These are phyloP conservation scores for Urocynchramus pylzowi DNA, from an alignment of 2,113 vertebrate species.

Conservation along the genomic window DNA sequence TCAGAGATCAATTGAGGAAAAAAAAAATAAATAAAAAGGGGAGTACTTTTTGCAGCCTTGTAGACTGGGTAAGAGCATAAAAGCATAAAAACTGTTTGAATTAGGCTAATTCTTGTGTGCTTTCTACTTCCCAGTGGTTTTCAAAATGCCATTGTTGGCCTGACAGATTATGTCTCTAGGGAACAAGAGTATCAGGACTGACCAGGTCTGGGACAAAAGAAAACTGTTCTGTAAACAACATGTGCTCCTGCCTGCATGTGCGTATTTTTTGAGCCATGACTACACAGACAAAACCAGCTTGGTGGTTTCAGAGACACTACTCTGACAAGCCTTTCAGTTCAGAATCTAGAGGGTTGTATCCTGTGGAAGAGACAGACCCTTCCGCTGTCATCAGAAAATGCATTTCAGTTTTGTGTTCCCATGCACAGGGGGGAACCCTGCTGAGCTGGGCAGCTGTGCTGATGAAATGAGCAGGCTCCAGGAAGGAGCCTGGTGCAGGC, in stretches of 20 bases:
- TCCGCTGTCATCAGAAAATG: not conserved
- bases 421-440: not conserved
- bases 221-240: not conserved
- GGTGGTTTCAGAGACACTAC: not conserved
- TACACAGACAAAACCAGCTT: not conserved
- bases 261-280: not conserved
- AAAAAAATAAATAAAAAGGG: rapidly evolving
- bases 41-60: not conserved
- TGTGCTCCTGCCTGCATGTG: not conserved
- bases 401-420: not conserved
- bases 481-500: not conserved
- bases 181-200: not conserved
- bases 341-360: not conserved
- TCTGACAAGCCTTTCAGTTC: not conserved
- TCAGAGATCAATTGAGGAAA: not conserved
- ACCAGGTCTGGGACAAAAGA: not conserved
- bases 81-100: not conserved
- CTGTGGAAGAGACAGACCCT: not conserved
- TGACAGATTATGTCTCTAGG: not conserved
- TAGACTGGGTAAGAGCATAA: not conserved
- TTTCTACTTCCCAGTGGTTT: not conserved
- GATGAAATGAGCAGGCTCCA: not conserved
- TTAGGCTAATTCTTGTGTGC: not conserved
- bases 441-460: not conserved
- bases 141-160: not conserved